Evolutionary conservation across 53 echinoderm and acorn worm genomes (phyloP), one percentile per base, ranked within the genome.

Genomic region (Paracentrotus lividus): DNA sequence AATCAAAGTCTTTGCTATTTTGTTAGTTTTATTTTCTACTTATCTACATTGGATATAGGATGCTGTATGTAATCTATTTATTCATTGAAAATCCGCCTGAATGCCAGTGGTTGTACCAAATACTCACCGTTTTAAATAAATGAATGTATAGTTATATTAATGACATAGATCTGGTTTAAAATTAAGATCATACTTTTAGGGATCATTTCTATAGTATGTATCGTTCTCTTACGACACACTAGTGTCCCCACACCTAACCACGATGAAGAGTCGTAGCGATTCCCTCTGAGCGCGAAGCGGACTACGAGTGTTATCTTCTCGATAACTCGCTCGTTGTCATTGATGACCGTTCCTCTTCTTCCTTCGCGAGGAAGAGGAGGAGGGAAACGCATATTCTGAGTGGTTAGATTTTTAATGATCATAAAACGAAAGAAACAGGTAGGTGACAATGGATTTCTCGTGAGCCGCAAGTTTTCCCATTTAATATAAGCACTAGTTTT

Each of bases 131-230:
- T 77, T 20, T 23, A 16, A 42, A 77, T 21, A 10, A 44, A 47
- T 84, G 16, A 23, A 47, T 15, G 2, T 47, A 1, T n/a, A 47
- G 45, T 23, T 84, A n/a, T 49, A 44, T 84, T n/a, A 9, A 49
- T 84, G 23, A 5, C 49, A 84, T 49, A 47, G 27, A 0, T 84
- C 0, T 8, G 10, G 0, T 0, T 44, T n/a, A 0, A 0, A 21
- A 47, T 84, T 47, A 95, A 95, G 95, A 95, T 95, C 95, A 95
- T 95, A 95, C 95, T 95, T 94, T 95, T 95, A 95, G 95, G 95
- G 95, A 95, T 95, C 95, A 95, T 95, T 95, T 95, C 95, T 95
- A 95, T 95, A 95, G 95, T 95, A 95, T 95, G 95, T 57, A 61
- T 95, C 95, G 36, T 56, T 87, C 57, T 87, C 57, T 87, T 56